Base-by-base conservation (phyloP, 2,113 vertebrate species). In the Hydrolagus affinis region DNA sequence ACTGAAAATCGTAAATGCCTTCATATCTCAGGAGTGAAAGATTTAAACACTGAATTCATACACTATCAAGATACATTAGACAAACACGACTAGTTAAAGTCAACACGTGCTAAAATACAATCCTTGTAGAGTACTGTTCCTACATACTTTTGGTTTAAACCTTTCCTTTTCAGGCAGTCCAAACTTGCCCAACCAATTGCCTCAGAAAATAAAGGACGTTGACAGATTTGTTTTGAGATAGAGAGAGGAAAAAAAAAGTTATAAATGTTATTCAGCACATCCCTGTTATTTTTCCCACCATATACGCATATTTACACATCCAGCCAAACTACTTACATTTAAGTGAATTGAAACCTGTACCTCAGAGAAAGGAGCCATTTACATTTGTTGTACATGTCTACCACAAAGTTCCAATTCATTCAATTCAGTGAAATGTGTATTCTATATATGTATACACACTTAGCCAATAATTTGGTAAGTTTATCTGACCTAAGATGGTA, bases 281-380 rank as follows among this genome's bases (percentile, higher is more conserved):
- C 15, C 12, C 60, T 28, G n/a, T 25, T 21, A 17, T 25, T 30
- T 15, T 56, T 59, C 11, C 19, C 14, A 11, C 23, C 15, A 64
- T 64, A 9, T 60, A 12, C 23, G 56, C 14, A 8, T 85, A 9
- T 28, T 14, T 14, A 17, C 14, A n/a, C 23, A 28, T 15, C 25
- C 28, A 68, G 76, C 6, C 28, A 64, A 23, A 83, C 11, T 8
- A 15, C 70, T 70, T 70, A 8, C 44, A 7, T 78, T 57, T 9
- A 78, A 25, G 0, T 44, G 17, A 7, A 19, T 15, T n/a, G 28
- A 10, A 69, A n/a, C 1, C 9, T 77, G 56, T 57, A 23, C 11
- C 44, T 57, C 21, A 14, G 44, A 75, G 56, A 77, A 23, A 77
- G 75, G 75, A 77, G 75, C 44, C 75, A 60, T 60, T 21, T 76